Evolutionary conservation across 2,888 invertebrate species (phyloP).

Genomic region (Drosophila mercatorum): DNA sequence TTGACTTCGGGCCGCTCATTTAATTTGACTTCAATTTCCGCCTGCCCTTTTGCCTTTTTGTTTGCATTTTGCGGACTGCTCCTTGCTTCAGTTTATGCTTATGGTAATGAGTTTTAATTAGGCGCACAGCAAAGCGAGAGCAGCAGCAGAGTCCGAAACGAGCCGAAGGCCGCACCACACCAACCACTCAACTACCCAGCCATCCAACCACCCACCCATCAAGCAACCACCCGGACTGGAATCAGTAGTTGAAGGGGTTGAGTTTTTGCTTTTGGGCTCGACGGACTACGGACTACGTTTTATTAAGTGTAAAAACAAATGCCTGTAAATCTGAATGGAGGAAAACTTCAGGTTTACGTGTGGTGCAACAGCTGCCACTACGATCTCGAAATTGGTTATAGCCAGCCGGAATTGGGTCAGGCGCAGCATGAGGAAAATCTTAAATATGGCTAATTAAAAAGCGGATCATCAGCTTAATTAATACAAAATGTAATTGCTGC

Average conservation of each 20-base stretch:
- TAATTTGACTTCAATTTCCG: constrained; percentile 64
- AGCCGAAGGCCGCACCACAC: constrained; percentile 31
- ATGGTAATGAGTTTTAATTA: constrained; percentile 80
- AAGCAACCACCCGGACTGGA: constrained; percentile 29
- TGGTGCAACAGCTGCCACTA: constrained; percentile 56
- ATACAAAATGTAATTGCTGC: constrained; percentile 5
- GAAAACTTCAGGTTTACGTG: constrained; percentile 3
- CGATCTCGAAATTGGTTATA: constrained; percentile 6
- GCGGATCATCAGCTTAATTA: constrained; percentile 6
- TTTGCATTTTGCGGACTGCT: constrained; percentile 38
- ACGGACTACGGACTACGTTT: constrained; percentile 17
- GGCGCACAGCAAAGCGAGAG: constrained; percentile 69
- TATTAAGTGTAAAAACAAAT: constrained; percentile 44
- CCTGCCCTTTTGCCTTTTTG: constrained; percentile 8
- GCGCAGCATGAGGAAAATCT: constrained; percentile 16
- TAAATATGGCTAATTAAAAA: constrained; percentile 8
- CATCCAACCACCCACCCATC: constrained; percentile 16
- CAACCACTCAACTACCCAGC: constrained; percentile 8
- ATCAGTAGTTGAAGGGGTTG: constrained; percentile 26
- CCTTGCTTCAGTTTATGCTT: constrained; percentile 74
- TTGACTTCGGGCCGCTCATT: constrained; percentile 5
- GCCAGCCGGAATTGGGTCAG: constrained; percentile 39
- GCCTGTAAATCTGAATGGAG: constrained; percentile 49
- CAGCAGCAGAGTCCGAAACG: constrained; percentile 40
- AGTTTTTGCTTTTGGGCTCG: constrained; percentile 16